These are phyloP conservation scores for Plemyria rubiginata DNA, from an alignment of 2,888 invertebrate genomes.

Conservation along the genomic window DNA sequence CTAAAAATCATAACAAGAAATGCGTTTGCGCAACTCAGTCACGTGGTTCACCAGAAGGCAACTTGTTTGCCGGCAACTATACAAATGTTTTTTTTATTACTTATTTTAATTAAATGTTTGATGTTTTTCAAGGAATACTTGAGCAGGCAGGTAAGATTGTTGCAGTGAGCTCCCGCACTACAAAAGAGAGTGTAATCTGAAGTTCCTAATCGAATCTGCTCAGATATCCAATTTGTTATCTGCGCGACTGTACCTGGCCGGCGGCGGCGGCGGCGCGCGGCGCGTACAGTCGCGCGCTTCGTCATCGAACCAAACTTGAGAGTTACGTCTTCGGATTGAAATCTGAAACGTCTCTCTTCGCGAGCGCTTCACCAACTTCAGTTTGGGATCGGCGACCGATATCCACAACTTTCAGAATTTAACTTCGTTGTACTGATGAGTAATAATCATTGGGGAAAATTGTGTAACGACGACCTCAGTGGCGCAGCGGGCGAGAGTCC, in stretches of 20 bases:
- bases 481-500: no score
- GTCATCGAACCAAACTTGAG: slow-evolving; percentile 18
- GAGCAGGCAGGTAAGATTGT: not conserved
- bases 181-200: slow-evolving; percentile 36
- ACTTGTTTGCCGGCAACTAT: no score
- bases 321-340: slow-evolving; percentile 17
- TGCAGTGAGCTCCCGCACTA: slow-evolving; percentile 13
- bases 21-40: no score
- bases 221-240: slow-evolving; percentile 41
- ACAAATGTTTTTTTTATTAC: no score
- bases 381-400: no score
- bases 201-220: slow-evolving; percentile 40
- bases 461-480: no score
- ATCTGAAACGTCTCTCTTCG: slow-evolving; percentile 10
- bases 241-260: slow-evolving; percentile 29
- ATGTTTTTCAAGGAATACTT: not conserved
- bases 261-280: slow-evolving; percentile 4
- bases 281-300: slow-evolving; percentile 28
- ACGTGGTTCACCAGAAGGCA: no score
- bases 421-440: no score
- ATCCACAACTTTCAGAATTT: no score
- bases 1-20: no score
- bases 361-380: not conserved
- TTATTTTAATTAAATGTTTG: no score
- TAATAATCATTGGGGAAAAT: no score